These are phyloP conservation scores for Sardinella longiceps DNA, from an alignment of 2,797 vertebrate species.

Conservation along the genomic window DNA sequence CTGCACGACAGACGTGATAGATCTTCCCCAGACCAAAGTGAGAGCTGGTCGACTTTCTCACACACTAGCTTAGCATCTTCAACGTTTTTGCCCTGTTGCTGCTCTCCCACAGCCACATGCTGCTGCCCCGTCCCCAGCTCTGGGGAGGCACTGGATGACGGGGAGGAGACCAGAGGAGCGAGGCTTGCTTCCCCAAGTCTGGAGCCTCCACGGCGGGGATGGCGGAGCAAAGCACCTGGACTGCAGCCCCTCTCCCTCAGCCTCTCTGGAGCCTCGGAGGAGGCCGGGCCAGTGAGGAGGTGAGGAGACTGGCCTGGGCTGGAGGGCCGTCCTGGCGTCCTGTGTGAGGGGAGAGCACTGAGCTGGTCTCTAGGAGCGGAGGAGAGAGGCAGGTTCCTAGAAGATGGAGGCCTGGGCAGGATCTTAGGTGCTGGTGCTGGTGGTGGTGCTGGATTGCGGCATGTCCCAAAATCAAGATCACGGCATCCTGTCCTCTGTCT, in stretches of 20 bases:
- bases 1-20: neutral
- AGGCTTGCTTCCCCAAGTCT: neutral
- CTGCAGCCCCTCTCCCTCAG: neutral
- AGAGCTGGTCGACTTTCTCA: constrained; percentile 28
- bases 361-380: neutral
- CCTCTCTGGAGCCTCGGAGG: neutral
- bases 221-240: neutral
- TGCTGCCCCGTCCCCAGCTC: neutral
- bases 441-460: neutral
- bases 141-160: neutral
- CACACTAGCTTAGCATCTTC: constrained; percentile 3
- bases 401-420: neutral
- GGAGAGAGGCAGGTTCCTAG: neutral
- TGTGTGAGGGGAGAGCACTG: neutral
- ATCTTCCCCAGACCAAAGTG: neutral
- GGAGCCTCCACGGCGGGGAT: neutral
- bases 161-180: neutral
- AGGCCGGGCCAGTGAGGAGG: neutral
- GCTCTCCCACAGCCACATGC: neutral
- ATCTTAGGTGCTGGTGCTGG: neutral
- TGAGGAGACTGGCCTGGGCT: neutral
- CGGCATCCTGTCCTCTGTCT: neutral
- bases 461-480: neutral
- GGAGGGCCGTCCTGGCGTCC: neutral
- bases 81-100: neutral